phyloP scores from a whole-genome alignment of 2,113 vertebrate genomes.

The Dasyprocta punctata region DNA sequence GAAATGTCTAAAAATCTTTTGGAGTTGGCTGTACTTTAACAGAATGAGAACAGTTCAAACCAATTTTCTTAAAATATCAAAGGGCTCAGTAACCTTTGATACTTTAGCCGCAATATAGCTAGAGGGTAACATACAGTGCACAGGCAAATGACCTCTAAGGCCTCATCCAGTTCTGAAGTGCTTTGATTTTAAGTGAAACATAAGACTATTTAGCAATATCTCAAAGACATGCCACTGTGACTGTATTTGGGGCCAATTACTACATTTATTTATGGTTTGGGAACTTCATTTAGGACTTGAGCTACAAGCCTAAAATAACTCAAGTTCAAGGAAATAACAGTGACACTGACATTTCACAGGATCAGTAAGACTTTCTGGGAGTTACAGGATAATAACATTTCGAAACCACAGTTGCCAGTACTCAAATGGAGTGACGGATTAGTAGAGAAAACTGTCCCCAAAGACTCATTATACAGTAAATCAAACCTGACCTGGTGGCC shows the following conservation, averaged over 20 bases:
- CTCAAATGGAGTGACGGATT: conserved; percentile 40
- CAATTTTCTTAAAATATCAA: conserved; percentile 80
- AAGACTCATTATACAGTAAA: conserved; percentile 66
- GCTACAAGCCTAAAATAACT: conserved; percentile 73
- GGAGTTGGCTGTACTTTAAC: background rate
- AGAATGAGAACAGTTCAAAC: conserved; percentile 57
- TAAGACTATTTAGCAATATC: conserved; percentile 58
- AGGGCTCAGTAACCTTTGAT: conserved; percentile 63
- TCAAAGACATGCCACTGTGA: conserved; percentile 63
- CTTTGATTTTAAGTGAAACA: conserved; percentile 66
- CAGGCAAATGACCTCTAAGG: conserved; percentile 50
- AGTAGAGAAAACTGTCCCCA: conserved; percentile 50
- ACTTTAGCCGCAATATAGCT: conserved; percentile 50
- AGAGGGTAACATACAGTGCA: conserved; percentile 49
- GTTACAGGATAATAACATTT: conserved; percentile 58
- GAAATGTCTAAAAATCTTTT: conserved; percentile 42
- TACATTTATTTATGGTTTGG: conserved; percentile 77
- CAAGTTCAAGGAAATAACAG: conserved; percentile 73
- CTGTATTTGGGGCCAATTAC: conserved; percentile 70
- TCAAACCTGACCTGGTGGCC: conserved; percentile 41
- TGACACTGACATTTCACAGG: conserved; percentile 67
- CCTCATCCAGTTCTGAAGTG: conserved; percentile 43
- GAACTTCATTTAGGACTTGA: conserved; percentile 68
- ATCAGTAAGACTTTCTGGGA: conserved; percentile 64
- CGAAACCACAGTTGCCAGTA: background rate